Base-by-base conservation (phyloP, 2,113 vertebrate genomes). In the Setophaga coronata region DNA sequence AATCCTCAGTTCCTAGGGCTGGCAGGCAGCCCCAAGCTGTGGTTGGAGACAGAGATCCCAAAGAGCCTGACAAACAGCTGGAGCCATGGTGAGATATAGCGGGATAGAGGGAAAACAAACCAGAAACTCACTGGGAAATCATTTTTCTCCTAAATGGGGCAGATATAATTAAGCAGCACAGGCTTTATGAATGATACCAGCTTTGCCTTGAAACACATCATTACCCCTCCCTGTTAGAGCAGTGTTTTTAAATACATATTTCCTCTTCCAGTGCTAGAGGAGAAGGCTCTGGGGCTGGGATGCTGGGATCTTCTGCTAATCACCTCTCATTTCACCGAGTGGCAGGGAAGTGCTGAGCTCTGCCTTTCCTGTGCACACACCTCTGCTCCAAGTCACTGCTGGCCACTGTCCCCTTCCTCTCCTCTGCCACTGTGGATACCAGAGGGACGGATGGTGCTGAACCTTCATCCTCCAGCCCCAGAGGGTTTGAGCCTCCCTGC, bases 191-290 rank as follows among this genome's bases (percentile, higher is more conserved):
- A 94, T 65, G 84, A 93, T 91, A 90, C 89, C 84, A 94, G 81
- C 95, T 93, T 87, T 93, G 87, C 92, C 90, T 94, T 19, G 50
- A 93, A 97, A 94, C 94, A 93, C 94, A 95, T 96, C 94, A 95
- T 95, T 96, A 90, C 78, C 85, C 66, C 66, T 85, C 81, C 83
- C 89, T 26, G 76, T 91, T 90, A 90, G 42, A 93, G 72, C 60
- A 83, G 77, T 58, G 74, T 57, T 89, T 84, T 82, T 23, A 86
- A 93, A 92, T 82, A 93, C 29, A 69, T 72, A 92, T 65, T 94
- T 96, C 82, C 73, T 62, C 62, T 91, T 84, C 65, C 71, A 91
- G 48, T 1, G 65, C 91, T 79, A 12, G 51, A 95, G 80, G 57
- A 94, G 92, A 77, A 84, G 78, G 62, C 54, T 90, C 42, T 2